Conservation (phyloP, 2,797 vertebrate species). For the Rhinella marina region DNA sequence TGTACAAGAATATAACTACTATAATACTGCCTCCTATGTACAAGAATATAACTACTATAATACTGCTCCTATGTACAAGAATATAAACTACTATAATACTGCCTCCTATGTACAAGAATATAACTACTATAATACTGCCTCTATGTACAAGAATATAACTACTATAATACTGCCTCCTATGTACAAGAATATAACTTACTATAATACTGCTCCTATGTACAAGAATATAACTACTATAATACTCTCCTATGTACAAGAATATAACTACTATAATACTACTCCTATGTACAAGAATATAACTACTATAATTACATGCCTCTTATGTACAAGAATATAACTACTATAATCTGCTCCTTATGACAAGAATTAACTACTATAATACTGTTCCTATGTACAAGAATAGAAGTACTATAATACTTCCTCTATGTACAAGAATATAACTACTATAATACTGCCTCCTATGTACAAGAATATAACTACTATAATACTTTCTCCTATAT, state of each 20-base stretch:
- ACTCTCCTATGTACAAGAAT: neutral
- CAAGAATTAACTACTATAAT: neutral
- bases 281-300: too few species aligned
- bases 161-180: neutral
- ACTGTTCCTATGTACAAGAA: neutral
- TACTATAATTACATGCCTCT: too few species aligned
- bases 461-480: neutral
- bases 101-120: neutral
- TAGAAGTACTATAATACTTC: neutral
- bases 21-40: neutral
- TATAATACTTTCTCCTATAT: neutral
- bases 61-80: neutral
- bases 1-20: neutral
- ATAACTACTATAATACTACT: neutral
- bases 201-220: neutral
- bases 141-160: neutral
- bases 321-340: too few species aligned
- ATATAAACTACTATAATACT: neutral
- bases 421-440: neutral
- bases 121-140: neutral
- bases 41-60: neutral
- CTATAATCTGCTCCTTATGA: neutral
- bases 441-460: neutral
- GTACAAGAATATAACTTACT: neutral
- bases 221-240: conserved; percentile 2